A percentile compares a stretch with the other conserved stretches of the same genome.
Evolutionary conservation across 2,113 vertebrate species (phyloP).

Genomic region (Vanacampus margaritifer): DNA sequence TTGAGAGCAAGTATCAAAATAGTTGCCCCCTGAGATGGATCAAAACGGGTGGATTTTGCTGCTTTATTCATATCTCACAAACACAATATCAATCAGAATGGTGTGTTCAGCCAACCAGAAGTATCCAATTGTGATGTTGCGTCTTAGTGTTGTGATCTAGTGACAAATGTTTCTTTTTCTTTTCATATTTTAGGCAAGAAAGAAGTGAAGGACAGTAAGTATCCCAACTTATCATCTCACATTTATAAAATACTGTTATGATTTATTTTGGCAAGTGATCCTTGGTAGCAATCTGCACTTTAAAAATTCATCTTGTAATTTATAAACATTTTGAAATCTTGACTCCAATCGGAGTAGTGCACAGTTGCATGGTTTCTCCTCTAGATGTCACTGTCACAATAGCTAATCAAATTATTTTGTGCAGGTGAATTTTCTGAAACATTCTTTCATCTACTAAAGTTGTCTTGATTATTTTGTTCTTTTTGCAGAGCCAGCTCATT

Average conservation of each 20-base stretch:
- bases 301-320: neutral
- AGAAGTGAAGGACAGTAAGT: constrained; percentile 72
- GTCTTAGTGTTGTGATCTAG: neutral
- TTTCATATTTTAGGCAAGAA: constrained; percentile 61
- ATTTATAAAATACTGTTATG: neutral
- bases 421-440: neutral
- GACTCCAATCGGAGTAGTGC: neutral
- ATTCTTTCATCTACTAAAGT: neutral
- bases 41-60: too few relatives aligned
- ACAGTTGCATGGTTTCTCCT: constrained; percentile 8
- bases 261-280: neutral
- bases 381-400: constrained; percentile 34
- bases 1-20: too few relatives aligned
- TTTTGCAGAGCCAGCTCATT: constrained; percentile 66
- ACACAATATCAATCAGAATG: too few relatives aligned
- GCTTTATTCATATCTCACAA: too few relatives aligned
- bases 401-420: neutral
- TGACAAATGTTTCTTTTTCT: neutral
- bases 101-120: neutral
- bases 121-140: neutral
- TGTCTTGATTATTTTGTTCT: constrained; percentile 8
- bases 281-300: neutral
- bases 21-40: too few relatives aligned
- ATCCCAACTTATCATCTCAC: neutral
- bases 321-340: neutral